Evolutionary conservation across 2,797 vertebrate genomes (phyloP), one percentile per base, ranked within the genome.

Genomic region (Clarias fuscus): DNA sequence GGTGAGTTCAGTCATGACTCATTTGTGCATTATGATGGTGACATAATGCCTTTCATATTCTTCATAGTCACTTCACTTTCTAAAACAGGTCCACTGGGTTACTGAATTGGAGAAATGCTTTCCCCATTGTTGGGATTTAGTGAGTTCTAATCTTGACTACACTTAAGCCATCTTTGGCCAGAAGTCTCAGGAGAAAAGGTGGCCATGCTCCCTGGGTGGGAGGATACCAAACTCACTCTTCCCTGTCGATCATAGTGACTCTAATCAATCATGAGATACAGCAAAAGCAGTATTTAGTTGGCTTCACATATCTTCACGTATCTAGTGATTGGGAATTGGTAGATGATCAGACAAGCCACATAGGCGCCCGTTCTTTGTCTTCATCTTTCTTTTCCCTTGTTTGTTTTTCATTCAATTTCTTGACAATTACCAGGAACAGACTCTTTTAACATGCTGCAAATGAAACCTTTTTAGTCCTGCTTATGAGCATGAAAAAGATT

Each of bases 371-470:
- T 5, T 33, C 2, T 30, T 68, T 27, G 8, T 18, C 7, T 82
- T 82, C 73, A 30, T 76, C 48, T 24, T 58, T 68, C 65, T 64
- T 15, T 75, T 82, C 17, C 71, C 30, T 71, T 4, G 7, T 76
- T 73, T 73, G 22, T 30, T 64, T 68, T 68, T 33, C 61, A 3
- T 14, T 22, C 30, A 18, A 58, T 20, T 22, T 78, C 73, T 73
- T 82, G 30, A 59, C 62, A 53, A 5, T 83, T 70, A 37, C 67
- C 71, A 84, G 72, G 58, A 90, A 72, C 85, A 65, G 22, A 17
- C 81, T 87, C 86, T 76, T 67, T 83, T 89, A 89, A 88, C 89
- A 75, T 84, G 87, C 83, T 40, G 85, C 83, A 88, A 89, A 89
- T 91, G 87, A 88, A 90, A 88, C 77, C 84, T 86, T 86, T 79